Evolutionary conservation across 1,140 invertebrate genomes (phyloP).

Genomic region (Rhagoletis zephyria): DNA sequence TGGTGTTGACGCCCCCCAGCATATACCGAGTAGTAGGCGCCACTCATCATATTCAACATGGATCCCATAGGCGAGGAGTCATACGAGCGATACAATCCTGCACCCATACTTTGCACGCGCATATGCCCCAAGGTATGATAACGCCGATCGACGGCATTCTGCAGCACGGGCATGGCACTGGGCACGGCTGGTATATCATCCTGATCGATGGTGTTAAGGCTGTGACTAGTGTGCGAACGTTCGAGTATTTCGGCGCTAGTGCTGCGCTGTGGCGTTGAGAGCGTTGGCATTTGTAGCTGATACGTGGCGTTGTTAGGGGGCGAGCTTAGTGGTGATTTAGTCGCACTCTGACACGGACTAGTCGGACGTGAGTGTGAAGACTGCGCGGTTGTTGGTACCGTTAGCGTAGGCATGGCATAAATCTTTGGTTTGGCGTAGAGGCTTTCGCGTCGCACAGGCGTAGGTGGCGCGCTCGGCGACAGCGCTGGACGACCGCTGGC

Average conservation of each 20-base stretch:
- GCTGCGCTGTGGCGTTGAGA: constrained; percentile 63
- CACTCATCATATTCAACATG: constrained; percentile 65
- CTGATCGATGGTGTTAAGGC: constrained; percentile 69
- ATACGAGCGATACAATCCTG: constrained; percentile 59
- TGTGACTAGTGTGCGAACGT: constrained; percentile 67
- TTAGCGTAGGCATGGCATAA: constrained; percentile 63
- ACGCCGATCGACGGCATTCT: constrained; percentile 66
- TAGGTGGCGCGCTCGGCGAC: constrained; percentile 67
- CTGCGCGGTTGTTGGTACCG: constrained; percentile 27
- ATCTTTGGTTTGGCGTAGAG: constrained; percentile 71
- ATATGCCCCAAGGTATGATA: constrained; percentile 71
- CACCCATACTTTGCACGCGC: constrained; percentile 69
- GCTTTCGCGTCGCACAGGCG: constrained; percentile 68
- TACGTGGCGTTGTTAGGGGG: constrained; percentile 64
- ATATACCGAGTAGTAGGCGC: constrained; percentile 55
- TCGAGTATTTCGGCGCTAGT: constrained; percentile 69
- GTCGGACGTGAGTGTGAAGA: background rate
- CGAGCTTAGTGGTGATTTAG: constrained; percentile 52
- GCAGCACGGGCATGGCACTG: constrained; percentile 70
- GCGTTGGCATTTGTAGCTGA: constrained; percentile 63
- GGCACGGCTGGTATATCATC: constrained; percentile 69
- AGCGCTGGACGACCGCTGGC: constrained; percentile 49
- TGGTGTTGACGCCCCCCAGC: background rate
- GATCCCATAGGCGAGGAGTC: constrained; percentile 68
- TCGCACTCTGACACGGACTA: constrained; percentile 59